Percentiles rank a stretch among this genome's conserved stretches.
Evolutionary conservation across 2,888 invertebrate genomes (phyloP).

Genomic region (Microdon myrmicae): DNA sequence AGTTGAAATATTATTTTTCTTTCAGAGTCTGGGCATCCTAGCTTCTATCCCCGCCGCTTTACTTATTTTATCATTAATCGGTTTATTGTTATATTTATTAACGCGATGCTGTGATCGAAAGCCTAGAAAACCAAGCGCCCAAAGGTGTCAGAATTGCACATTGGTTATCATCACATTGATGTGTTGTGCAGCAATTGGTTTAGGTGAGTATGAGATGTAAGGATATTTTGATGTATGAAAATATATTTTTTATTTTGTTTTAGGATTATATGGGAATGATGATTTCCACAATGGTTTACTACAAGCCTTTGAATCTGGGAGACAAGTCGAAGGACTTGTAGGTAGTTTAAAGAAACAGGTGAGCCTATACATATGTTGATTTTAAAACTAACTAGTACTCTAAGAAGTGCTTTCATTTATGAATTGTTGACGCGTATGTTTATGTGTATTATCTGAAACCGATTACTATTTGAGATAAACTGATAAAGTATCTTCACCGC

Average conservation of each 20-base stretch:
- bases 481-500: too few species aligned
- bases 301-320: constrained; percentile 82
- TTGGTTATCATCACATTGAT: constrained; percentile 74
- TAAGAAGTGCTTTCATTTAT: too few species aligned
- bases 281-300: constrained; percentile 91
- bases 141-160: constrained; percentile 67
- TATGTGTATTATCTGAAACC: too few species aligned
- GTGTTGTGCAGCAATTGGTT: constrained; percentile 89
- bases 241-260: constrained; percentile 11
- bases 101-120: constrained; percentile 96
- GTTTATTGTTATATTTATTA: constrained; percentile 90
- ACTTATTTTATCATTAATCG: constrained; percentile 87
- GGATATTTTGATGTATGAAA: neutral
- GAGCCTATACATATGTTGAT: too few species aligned
- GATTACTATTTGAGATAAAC: too few species aligned
- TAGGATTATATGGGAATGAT: constrained; percentile 89
- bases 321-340: constrained; percentile 83
- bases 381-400: too few species aligned
- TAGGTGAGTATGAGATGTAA: constrained; percentile 69
- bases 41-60: constrained; percentile 93
- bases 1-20: constrained; percentile 55
- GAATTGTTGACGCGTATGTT: too few species aligned
- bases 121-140: constrained; percentile 73
- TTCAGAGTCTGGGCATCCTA: constrained; percentile 91
- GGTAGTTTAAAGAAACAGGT: constrained; percentile 85